Percentiles rank a stretch among this genome's conserved stretches.
Conservation (phyloP, 2,113 vertebrate species). For the Festucalex cinctus region DNA sequence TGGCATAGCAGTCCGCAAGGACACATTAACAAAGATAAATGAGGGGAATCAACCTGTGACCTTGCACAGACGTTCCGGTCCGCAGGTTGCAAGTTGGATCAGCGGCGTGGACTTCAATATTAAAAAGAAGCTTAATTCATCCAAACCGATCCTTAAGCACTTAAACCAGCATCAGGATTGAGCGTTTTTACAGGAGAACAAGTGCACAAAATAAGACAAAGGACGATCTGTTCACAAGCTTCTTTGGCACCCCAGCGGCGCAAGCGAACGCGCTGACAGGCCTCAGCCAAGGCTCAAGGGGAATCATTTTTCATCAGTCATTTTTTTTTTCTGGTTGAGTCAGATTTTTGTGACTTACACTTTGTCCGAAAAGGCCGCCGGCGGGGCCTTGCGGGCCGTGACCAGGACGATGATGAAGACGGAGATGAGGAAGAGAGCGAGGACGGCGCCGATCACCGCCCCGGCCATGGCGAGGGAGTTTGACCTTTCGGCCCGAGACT, state of each 20-base stretch:
- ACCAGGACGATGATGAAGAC: constrained; percentile 86
- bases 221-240: constrained; percentile 43
- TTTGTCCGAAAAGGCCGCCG: constrained; percentile 66
- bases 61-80: constrained; percentile 22
- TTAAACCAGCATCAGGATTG: not conserved
- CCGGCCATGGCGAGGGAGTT: constrained; percentile 86
- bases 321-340: not conserved
- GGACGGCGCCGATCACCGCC: constrained; percentile 88
- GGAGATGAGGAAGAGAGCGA: constrained; percentile 87
- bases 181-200: constrained; percentile 25
- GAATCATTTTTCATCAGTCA: constrained; percentile 1
- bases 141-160: constrained; percentile 1
- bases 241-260: constrained; percentile 41
- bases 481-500: constrained; percentile 75
- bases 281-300: constrained; percentile 34
- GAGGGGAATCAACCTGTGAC: constrained; percentile 24
- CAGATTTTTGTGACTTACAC: constrained; percentile 65
- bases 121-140: constrained; percentile 12
- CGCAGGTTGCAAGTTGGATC: constrained; percentile 15
- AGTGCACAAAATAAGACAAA: constrained; percentile 35
- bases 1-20: constrained; percentile 1
- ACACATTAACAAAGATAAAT: constrained; percentile 28
- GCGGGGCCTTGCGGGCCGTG: constrained; percentile 75
- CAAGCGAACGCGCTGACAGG: constrained; percentile 27
- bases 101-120: constrained; percentile 6